Evolutionary conservation across 2,797 vertebrate genomes (phyloP), one percentile per base, ranked within the genome.

Genomic region (Linurgus olivaceus): DNA sequence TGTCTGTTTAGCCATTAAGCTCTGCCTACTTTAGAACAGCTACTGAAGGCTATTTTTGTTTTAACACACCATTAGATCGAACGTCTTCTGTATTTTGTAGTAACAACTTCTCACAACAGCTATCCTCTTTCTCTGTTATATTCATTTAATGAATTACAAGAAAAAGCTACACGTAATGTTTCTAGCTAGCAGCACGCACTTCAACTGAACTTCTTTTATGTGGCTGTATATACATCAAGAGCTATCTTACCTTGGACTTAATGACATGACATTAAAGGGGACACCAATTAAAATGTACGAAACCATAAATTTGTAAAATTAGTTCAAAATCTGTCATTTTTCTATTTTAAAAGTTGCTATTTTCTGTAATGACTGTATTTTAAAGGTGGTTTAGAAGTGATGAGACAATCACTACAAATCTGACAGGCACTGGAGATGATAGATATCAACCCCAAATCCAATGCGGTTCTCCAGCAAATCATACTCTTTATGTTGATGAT

Each of bases 11-110:
- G 84, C 68, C 1, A 4, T 44, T 88, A 86, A 94, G 57, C 57
- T 77, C 68, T 91, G 81, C 52, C 38, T 94, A 21, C 77, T 75
- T 90, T 80, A 93, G 65, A 94, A 77, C 45, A 79, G 50, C 68
- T 71, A 75, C 0, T 40, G 76, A 72, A 72, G 31, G 75, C 58
- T 88, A 86, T 80, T 95, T 95, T 88, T 73, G 57, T 55, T 92
- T 77, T 67, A 93, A 63, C 35, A 67, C 31, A 57, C 54, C 5
- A 3, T 65, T 63, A 85, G 59, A 63, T 71, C 2, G 59, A 45
- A 45, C 17, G 50, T 73, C 78, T 86, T 88, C 75, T 20, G 16
- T 88, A 80, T 88, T 90, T 74, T 89, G 57, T 57, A 85, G 78
- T 71, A 93, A 71, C 44, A 91, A 25, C 61, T 88, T 94, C 83